Percentiles rank a stretch among this genome's conserved stretches.
Conservation (phyloP, 2,797 vertebrate genomes). For the Stomatorhinus walkeri region DNA sequence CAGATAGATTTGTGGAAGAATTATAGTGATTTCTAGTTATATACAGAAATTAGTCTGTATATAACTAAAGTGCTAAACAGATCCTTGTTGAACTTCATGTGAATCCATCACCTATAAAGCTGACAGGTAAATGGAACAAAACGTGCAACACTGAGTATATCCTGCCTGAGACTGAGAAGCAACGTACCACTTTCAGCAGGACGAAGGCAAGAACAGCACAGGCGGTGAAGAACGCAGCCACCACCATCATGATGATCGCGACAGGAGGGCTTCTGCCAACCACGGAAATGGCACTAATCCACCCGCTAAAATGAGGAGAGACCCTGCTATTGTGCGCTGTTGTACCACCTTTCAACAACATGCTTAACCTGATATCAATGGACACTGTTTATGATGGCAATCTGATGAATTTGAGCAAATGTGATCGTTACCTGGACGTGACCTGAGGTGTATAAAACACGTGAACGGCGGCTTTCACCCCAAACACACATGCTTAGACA, state of each 20-base stretch:
- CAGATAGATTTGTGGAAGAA: neutral
- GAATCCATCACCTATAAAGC: neutral
- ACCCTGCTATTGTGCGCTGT: neutral
- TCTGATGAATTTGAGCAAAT: neutral
- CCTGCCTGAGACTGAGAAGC: neutral
- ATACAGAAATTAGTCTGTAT: neutral
- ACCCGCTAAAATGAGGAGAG: constrained; percentile 64
- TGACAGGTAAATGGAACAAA: neutral
- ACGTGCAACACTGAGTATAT: neutral
- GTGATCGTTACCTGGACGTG: neutral
- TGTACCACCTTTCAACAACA: neutral
- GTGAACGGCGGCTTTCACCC: constrained; percentile 24
- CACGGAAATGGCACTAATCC: constrained; percentile 68
- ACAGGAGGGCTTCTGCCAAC: constrained; percentile 51
- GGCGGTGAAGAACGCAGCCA: constrained; percentile 82
- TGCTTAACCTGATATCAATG: neutral
- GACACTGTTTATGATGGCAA: neutral
- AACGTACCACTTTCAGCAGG: constrained; percentile 81
- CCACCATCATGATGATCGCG: constrained; percentile 79
- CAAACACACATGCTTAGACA: neutral
- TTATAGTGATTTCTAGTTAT: neutral
- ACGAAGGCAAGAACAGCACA: constrained; percentile 73
- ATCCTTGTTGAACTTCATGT: neutral
- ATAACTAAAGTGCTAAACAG: neutral
- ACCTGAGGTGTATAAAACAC: neutral